Evolutionary conservation across 64 coral and sea anemone genomes (phyloP).

Genomic region (Cladopsammia gracilis): DNA sequence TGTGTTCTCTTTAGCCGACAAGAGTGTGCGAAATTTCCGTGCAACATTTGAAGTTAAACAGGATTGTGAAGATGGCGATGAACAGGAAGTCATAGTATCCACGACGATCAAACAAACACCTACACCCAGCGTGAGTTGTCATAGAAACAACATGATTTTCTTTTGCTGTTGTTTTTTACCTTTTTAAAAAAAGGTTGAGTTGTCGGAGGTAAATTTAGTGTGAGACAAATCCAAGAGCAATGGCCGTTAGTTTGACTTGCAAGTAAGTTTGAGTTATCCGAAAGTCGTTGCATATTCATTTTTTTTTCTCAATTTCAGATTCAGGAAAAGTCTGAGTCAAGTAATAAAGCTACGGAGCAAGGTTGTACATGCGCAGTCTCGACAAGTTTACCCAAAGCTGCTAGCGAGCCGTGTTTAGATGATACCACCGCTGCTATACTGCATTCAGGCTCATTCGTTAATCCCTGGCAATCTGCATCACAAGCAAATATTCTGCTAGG

Average conservation of each 20-base stretch:
- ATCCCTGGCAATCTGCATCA: neutral
- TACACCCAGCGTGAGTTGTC: neutral
- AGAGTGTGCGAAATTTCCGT: conserved; percentile 1
- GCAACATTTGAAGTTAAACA: conserved; percentile 62
- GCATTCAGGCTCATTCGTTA: neutral
- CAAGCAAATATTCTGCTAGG: neutral
- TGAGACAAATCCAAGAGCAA: too few relatives aligned
- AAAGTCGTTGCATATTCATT: too few relatives aligned
- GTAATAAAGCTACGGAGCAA: neutral
- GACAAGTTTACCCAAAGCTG: neutral
- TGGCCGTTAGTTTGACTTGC: neutral
- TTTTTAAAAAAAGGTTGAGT: too few relatives aligned
- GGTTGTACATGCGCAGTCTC: neutral
- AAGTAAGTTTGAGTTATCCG: neutral
- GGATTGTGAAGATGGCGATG: conserved; percentile 45
- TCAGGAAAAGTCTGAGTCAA: neutral
- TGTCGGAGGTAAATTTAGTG: too few relatives aligned
- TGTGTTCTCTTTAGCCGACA: conserved; percentile 38
- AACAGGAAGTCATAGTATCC: conserved; percentile 62
- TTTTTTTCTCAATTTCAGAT: neutral
- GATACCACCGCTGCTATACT: neutral
- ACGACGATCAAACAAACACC: conserved; percentile 35
- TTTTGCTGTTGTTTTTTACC: neutral
- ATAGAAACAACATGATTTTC: neutral
- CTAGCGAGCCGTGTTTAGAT: neutral